Base-by-base conservation (phyloP, 2,888 invertebrate genomes). In the Pemphredon lugubris region DNA sequence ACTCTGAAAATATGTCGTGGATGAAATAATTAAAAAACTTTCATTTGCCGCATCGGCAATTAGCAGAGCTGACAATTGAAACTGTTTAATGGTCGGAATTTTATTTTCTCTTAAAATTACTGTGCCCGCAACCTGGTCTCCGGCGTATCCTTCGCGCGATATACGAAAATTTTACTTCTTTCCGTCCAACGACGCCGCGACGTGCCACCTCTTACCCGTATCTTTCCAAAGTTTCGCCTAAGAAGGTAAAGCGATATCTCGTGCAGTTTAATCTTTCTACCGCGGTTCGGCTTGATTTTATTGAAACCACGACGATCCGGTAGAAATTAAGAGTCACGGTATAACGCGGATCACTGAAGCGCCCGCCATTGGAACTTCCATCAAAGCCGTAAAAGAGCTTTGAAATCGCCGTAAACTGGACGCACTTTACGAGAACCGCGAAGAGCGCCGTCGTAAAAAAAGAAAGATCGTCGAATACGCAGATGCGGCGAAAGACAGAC, bases 401-500 rank as follows among this genome's bases (percentile, higher is more conserved):
- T 37, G 34, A 50, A 39, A 13, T 30, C 39, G 37, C 50, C 55
- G 51, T 70, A 65, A 69, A 75, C 57, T 42, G 45, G 48, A 67
- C 61, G 55, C 42, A 13, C 34, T 61, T 67, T 57, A 71, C 26
- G 45, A 39, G 53, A 2, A 7, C 20, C 30, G 32, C 30, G n/a
- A 60, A 37, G 50, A 47, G 42, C 53, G 23, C 7, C 11, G 32
- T 58, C 40, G 26, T 40, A 39, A 54, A 47, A 44, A 53, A 11
- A 23, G 26, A n/a, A 26, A 18, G 34, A n/a, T n/a, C 3, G n/a
- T n/a, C 9, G 23, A 11, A 50, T 9, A 20, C 32, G 44, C 34
- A 32, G 51, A 32, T 20, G 23, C 26, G n/a, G 18, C 9, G 16
- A n/a, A 16, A 14, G 1, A 14, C 16, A 39, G 1, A 37, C n/a